Percentiles rank a stretch among this genome's conserved stretches.
Evolutionary conservation across 2,888 invertebrate species (phyloP).

Genomic region (Brachyptera risi): DNA sequence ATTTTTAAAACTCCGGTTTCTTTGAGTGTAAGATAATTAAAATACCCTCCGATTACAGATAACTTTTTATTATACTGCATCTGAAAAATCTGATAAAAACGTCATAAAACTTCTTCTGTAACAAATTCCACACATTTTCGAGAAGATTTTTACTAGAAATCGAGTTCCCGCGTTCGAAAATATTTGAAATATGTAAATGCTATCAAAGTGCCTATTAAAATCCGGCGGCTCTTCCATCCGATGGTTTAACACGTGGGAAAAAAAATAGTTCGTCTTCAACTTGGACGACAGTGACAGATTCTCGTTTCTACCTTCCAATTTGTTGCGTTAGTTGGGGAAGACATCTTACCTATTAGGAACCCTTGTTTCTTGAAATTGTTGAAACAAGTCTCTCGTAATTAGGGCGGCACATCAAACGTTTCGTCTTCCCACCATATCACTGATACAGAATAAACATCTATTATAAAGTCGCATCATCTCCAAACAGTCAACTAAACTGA

Average conservation of each 20-base stretch:
- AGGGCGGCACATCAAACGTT: constrained; percentile 8
- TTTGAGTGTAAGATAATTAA: not conserved
- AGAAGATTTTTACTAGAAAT: no score
- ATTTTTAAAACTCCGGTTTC: no score
- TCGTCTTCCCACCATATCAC: not conserved
- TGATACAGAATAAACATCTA: constrained; percentile 3
- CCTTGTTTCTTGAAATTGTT: constrained; percentile 12
- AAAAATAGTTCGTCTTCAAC: not conserved
- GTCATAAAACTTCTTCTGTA: constrained; percentile 5
- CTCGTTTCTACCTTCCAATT: constrained; percentile 2
- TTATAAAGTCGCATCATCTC: not conserved
- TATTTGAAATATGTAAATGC: constrained; percentile 15
- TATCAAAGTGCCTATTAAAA: constrained; percentile 7
- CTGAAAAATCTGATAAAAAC: constrained; percentile 13
- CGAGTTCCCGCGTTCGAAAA: not conserved
- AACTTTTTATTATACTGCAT: not conserved
- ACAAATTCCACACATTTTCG: constrained; percentile 14
- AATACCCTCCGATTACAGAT: constrained; percentile 2
- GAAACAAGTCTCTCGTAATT: constrained; percentile 15
- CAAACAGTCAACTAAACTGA: constrained; percentile 1
- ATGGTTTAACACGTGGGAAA: constrained; percentile 4
- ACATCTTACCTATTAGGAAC: constrained; percentile 15
- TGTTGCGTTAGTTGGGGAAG: constrained; percentile 14
- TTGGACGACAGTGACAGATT: constrained; percentile 6
- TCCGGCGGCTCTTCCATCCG: not conserved